These are phyloP conservation scores for Diarsia dahlii DNA, from an alignment of 2,888 invertebrate genomes.

Conservation along the genomic window DNA sequence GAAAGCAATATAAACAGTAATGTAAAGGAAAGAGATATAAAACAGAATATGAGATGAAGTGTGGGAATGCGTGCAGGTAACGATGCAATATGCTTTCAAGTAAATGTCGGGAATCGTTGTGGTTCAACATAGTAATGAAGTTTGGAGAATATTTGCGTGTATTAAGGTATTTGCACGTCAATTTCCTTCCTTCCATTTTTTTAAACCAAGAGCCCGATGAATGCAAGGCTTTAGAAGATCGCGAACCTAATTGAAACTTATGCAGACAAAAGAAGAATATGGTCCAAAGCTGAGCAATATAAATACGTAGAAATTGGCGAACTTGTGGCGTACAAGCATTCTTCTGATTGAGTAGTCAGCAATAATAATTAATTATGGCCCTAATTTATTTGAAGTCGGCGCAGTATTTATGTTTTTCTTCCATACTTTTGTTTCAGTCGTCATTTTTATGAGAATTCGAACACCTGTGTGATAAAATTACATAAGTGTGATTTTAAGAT, in stretches of 20 bases:
- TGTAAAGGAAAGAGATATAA: conserved; percentile 70
- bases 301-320: no score
- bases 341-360: no score
- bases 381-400: not conserved
- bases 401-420: not conserved
- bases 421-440: not conserved
- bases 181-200: not conserved
- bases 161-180: not conserved
- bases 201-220: not conserved
- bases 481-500: conserved; percentile 12
- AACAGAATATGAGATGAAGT: conserved; percentile 74
- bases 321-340: no score
- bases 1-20: conserved; percentile 51
- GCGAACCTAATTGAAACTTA: not conserved
- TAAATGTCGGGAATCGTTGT: conserved; percentile 64
- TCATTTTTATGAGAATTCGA: not conserved
- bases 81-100: conserved; percentile 78
- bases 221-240: not conserved
- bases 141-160: not conserved
- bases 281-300: not conserved
- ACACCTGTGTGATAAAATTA: not conserved
- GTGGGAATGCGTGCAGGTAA: conserved; percentile 88
- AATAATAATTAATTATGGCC: not conserved
- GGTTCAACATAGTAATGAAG: conserved; percentile 42
- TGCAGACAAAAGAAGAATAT: not conserved